These are phyloP conservation scores for Maniola jurtina DNA, from an alignment of 1,140 invertebrate genomes.

Conservation along the genomic window DNA sequence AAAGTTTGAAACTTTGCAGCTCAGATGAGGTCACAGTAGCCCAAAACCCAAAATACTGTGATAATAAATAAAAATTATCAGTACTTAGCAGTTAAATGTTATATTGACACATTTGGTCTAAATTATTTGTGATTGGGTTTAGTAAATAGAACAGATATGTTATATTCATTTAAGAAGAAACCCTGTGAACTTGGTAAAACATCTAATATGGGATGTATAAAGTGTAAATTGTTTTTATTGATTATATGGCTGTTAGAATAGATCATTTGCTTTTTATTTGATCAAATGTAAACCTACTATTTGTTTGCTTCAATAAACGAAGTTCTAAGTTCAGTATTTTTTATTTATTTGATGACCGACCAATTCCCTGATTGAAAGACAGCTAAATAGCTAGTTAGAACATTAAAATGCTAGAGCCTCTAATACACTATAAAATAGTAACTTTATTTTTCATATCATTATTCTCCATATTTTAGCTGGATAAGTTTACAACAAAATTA, in stretches of 20 bases:
- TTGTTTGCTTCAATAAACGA: slow-evolving; percentile 24
- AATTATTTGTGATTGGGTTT: slow-evolving; percentile 49
- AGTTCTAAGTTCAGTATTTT: slow-evolving; percentile 19
- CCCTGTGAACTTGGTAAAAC: slow-evolving; percentile 42
- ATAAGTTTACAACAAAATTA: no score
- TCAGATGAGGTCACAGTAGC: no score
- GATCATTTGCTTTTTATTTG: slow-evolving; percentile 69
- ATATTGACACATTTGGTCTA: slow-evolving; percentile 37
- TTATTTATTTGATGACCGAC: not conserved
- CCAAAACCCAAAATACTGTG: no score
- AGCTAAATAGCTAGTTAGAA: no score
- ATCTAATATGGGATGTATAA: slow-evolving; percentile 55
- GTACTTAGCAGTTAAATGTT: not conserved
- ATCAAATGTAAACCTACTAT: slow-evolving; percentile 30
- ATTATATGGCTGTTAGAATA: slow-evolving; percentile 75
- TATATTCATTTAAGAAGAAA: slow-evolving; percentile 47
- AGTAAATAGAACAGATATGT: slow-evolving; percentile 51
- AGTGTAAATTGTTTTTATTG: slow-evolving; percentile 75
- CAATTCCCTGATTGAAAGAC: no score
- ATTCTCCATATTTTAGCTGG: no score
- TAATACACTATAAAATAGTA: no score
- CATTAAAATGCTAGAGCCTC: no score
- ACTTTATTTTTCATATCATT: no score
- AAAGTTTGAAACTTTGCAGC: no score
- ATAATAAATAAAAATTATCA: no score